Conservation (phyloP, 2,888 invertebrate genomes). For the Frankliniella intonsa region DNA sequence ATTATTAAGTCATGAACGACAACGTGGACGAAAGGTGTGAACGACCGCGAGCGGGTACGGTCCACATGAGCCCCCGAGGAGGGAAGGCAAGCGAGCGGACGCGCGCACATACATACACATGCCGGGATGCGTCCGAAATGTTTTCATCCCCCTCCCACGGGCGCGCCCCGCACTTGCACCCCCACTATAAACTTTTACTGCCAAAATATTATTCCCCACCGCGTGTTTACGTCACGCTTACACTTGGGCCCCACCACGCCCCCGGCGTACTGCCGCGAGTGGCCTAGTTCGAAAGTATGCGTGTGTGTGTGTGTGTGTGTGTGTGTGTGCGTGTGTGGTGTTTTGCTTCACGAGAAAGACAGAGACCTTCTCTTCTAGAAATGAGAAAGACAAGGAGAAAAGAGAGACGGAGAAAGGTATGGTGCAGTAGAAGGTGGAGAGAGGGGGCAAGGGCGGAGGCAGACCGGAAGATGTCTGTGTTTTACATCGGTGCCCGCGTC, state of each 20-base stretch:
- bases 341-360: neutral
- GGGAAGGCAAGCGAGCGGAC: neutral
- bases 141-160: neutral
- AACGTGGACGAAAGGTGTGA: neutral
- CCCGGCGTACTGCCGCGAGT: too few relatives aligned
- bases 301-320: neutral
- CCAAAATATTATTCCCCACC: slow-evolving; percentile 18
- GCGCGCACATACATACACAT: too few relatives aligned
- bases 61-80: neutral
- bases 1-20: too few relatives aligned
- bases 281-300: neutral
- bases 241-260: too few relatives aligned
- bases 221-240: neutral
- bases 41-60: neutral
- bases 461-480: slow-evolving; percentile 24
- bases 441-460: neutral
- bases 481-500: neutral
- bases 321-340: neutral
- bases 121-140: neutral
- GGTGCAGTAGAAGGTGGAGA: neutral
- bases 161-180: too few relatives aligned
- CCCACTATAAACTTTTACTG: slow-evolving; percentile 11
- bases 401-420: neutral
- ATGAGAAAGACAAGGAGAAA: neutral
- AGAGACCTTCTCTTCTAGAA: neutral